Evolutionary conservation across 1,140 invertebrate species (phyloP).

Genomic region (Bursaphelenchus mucronatus): DNA sequence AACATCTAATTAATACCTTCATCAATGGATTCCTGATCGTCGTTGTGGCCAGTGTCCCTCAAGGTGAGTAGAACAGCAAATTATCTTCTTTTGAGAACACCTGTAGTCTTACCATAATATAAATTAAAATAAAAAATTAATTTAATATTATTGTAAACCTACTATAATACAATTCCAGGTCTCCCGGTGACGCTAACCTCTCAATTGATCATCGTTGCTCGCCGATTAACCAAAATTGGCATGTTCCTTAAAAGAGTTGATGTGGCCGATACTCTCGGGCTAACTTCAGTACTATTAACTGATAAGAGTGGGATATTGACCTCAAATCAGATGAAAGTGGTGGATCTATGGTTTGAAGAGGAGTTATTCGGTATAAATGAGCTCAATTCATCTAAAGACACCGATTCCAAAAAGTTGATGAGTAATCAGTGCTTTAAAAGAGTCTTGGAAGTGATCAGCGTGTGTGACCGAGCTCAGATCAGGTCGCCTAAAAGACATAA

Average conservation of each 20-base stretch:
- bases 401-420: no score
- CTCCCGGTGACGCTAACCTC: constrained; percentile 45
- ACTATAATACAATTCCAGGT: constrained; percentile 29
- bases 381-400: no score
- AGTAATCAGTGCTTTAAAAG: constrained; percentile 4
- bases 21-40: constrained; percentile 49
- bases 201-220: constrained; percentile 43
- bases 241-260: constrained; percentile 40
- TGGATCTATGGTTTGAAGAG: constrained; percentile 19
- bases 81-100: background rate
- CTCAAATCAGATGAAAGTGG: constrained; percentile 24
- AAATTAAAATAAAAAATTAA: background rate
- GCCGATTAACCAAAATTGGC: constrained; percentile 32
- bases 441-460: constrained; percentile 22
- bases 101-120: background rate
- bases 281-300: constrained; percentile 37
- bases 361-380: background rate
- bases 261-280: constrained; percentile 39
- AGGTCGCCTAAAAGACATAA: background rate
- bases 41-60: constrained; percentile 36
- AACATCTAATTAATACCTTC: constrained; percentile 35
- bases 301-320: constrained; percentile 32
- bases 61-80: constrained; percentile 28
- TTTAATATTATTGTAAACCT: background rate
- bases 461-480: constrained; percentile 15